Evolutionary conservation across 2,888 invertebrate genomes (phyloP).

Genomic region (Lycophotia porphyrea): DNA sequence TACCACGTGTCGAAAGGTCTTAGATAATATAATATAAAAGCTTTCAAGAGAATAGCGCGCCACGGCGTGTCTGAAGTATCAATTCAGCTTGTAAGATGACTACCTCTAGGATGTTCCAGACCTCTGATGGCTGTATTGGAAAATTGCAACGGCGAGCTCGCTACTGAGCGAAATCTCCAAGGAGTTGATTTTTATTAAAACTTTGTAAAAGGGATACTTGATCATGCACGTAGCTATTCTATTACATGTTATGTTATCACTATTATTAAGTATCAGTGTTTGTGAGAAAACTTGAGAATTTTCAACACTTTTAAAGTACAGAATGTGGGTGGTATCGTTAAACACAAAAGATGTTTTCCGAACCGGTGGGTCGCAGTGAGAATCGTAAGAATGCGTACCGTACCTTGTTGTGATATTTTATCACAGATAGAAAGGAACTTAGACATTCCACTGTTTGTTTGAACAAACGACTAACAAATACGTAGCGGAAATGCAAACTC

Average conservation of each 20-base stretch:
- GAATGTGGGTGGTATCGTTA: constrained; percentile 60
- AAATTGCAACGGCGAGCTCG: constrained; percentile 81
- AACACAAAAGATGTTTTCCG: constrained; percentile 84
- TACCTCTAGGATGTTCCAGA: constrained; percentile 83
- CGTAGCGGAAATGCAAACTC: constrained; percentile 84
- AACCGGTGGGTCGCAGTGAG: constrained; percentile 76
- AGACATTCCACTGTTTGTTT: constrained; percentile 83
- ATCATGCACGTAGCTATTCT: constrained; percentile 71
- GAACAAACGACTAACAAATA: constrained; percentile 84
- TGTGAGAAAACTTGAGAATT: constrained; percentile 56
- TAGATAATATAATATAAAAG: constrained; percentile 90
- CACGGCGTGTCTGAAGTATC: constrained; percentile 88
- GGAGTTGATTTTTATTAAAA: constrained; percentile 86
- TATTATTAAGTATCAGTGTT: constrained; percentile 70
- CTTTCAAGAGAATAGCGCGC: constrained; percentile 89
- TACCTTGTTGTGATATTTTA: constrained; percentile 86
- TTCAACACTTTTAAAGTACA: constrained; percentile 54
- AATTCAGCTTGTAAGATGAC: constrained; percentile 89
- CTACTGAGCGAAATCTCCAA: constrained; percentile 74
- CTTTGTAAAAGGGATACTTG: constrained; percentile 74
- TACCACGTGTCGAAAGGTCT: constrained; percentile 88
- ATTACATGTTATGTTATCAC: constrained; percentile 68
- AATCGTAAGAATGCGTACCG: constrained; percentile 83
- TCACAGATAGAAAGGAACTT: constrained; percentile 82
- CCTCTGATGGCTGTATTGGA: constrained; percentile 86